A percentile compares a stretch with the other conserved stretches of the same genome.
These are phyloP conservation scores for Morpho achilles DNA, from an alignment of 2,888 invertebrate genomes.

Conservation along the genomic window DNA sequence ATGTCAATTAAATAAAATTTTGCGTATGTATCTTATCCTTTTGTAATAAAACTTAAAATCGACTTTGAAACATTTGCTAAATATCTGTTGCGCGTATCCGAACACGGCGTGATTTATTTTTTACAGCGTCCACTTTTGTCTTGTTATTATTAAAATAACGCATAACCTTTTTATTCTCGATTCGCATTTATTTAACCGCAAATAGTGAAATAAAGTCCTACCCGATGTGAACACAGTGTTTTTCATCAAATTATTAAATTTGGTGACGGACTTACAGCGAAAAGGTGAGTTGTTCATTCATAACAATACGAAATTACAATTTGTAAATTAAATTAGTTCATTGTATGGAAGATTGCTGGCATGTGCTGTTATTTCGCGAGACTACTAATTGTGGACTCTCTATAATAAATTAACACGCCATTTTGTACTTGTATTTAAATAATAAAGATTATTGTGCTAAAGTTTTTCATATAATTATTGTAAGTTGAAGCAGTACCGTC, in stretches of 20 bases:
- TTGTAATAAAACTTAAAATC: neutral
- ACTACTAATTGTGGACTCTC: constrained; percentile 60
- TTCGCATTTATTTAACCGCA: constrained; percentile 57
- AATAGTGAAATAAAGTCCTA: constrained; percentile 44
- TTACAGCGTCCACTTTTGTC: constrained; percentile 30
- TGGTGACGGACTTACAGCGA: constrained; percentile 33
- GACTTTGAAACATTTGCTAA: neutral
- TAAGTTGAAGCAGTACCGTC: constrained; percentile 14
- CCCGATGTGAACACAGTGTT: constrained; percentile 29
- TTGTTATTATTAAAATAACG: constrained; percentile 68
- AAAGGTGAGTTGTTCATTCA: constrained; percentile 65
- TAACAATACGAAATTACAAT: constrained; percentile 44
- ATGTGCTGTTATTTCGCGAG: constrained; percentile 72
- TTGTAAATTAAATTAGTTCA: constrained; percentile 57
- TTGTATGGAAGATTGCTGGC: constrained; percentile 53
- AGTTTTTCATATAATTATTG: constrained; percentile 33
- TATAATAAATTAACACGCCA: constrained; percentile 58
- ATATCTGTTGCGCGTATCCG: constrained; percentile 16
- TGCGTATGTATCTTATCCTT: neutral
- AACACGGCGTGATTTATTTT: constrained; percentile 26
- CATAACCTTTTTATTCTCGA: constrained; percentile 64
- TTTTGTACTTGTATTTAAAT: constrained; percentile 44
- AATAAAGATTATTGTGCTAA: neutral
- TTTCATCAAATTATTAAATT: constrained; percentile 34
- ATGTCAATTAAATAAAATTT: neutral